A percentile compares a stretch with the other conserved stretches of the same genome.
phyloP scores from a whole-genome alignment of 2,888 invertebrate species.

The Agriopis leucophaearia region DNA sequence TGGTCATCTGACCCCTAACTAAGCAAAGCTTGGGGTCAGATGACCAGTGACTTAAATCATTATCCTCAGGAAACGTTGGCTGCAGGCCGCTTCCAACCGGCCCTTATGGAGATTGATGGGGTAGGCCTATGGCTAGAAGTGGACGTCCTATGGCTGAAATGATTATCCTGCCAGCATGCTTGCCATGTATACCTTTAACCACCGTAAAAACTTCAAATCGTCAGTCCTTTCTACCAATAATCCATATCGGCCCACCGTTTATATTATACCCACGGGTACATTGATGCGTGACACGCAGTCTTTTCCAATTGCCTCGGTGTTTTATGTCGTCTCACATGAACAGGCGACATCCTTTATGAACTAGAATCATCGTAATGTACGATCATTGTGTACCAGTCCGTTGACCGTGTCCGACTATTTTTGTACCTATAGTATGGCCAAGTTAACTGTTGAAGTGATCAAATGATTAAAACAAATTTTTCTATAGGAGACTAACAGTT shows the following conservation, averaged over 20 bases:
- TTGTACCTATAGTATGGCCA: constrained; percentile 16
- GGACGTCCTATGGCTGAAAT: too few species aligned
- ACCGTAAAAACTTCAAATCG: not conserved
- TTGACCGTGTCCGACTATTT: constrained; percentile 43
- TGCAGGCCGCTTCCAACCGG: too few species aligned
- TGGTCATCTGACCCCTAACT: too few species aligned
- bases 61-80: too few species aligned
- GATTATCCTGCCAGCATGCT: too few species aligned
- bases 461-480: not conserved
- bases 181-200: too few species aligned
- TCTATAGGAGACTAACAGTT: not conserved
- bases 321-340: constrained; percentile 43
- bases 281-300: constrained; percentile 43
- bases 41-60: too few species aligned
- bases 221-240: not conserved
- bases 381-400: constrained; percentile 42
- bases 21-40: too few species aligned
- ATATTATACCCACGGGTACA: constrained; percentile 31
- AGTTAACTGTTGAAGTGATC: not conserved
- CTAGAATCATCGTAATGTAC: constrained; percentile 23
- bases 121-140: too few species aligned
- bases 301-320: constrained; percentile 39
- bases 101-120: too few species aligned
- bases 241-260: constrained; percentile 22
- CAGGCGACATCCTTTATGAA: constrained; percentile 27